Evolutionary conservation across 2,113 vertebrate species (phyloP), one percentile per base, ranked within the genome.

Genomic region (Erythrolamprus reginae): DNA sequence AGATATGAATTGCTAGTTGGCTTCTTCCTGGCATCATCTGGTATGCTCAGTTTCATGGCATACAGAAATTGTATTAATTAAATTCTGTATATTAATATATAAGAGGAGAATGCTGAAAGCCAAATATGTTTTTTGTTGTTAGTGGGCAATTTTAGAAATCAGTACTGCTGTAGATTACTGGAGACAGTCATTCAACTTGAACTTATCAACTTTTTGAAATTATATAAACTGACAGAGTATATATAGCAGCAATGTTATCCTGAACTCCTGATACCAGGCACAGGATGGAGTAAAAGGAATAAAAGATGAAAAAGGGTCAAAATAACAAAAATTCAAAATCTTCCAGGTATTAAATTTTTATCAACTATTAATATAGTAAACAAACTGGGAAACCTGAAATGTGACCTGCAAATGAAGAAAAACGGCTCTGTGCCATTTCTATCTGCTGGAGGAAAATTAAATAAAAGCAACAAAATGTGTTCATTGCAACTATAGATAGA

Each of bases 341-440:
- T 56, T 83, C 21, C 56, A 33, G 19, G 19, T 48, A 55, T 50
- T 65, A 45, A 21, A 47, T 61, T 26, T 10, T 26, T 84, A 24
- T 89, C 82, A 77, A 42, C 45, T 89, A 53, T 87, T 92, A 89
- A 87, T 87, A 51, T 58, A 89, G 45, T 77, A 92, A 87, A 84
- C 51, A 56, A 38, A 65, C 23, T 58, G 61, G 51, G 82, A 86
- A 61, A 86, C 77, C 13, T 48, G 21, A 89, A 91, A 85, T 48
- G 58, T 82, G 83, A 86, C 88, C 6, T 38, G 51, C 47, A 88
- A 89, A 65, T 85, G 52, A 48, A 21, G 10, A 17, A n/a, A 89
- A 50, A 48, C 83, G 52, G 10, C 15, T n/a, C 21, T 38, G 28
- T 47, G 86, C 38, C 56, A 70, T 90, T 90, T 90, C 13, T 51